Conservation (phyloP, 2,797 vertebrate species). For the Halcyon smyrnensis region DNA sequence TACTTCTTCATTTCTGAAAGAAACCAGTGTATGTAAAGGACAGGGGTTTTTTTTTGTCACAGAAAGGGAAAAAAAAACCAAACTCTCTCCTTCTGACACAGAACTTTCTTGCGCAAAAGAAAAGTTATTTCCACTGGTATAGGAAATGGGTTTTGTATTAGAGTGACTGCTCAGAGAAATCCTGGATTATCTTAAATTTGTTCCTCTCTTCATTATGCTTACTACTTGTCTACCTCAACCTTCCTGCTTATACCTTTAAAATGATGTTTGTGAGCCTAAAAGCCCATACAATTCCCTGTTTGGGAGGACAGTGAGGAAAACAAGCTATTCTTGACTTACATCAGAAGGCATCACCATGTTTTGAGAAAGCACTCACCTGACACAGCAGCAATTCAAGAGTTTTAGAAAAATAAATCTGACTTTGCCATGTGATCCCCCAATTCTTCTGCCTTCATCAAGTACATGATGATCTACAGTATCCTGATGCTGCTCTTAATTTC, state of each 20-base stretch:
- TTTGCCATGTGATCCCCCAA: background rate
- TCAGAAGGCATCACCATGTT: background rate
- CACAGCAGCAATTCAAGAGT: background rate
- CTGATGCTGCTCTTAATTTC: background rate
- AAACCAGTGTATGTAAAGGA: background rate
- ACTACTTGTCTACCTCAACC: background rate
- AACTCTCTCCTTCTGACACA: background rate
- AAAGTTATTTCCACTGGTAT: background rate
- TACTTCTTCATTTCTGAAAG: background rate
- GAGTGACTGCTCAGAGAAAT: background rate
- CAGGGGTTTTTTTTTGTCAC: background rate
- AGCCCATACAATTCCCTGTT: background rate
- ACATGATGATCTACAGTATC: background rate
- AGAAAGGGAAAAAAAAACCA: background rate
- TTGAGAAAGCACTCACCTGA: background rate
- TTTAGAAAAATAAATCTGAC: background rate
- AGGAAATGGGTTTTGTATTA: background rate
- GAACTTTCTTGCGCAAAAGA: background rate
- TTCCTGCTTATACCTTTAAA: background rate
- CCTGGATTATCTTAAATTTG: background rate
- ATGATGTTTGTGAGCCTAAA: background rate
- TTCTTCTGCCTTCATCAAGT: background rate
- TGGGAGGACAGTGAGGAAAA: background rate
- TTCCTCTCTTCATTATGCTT: background rate
- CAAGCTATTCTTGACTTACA: background rate